Evolutionary conservation across 2,888 invertebrate genomes (phyloP).

Genomic region (Helleia helle): DNA sequence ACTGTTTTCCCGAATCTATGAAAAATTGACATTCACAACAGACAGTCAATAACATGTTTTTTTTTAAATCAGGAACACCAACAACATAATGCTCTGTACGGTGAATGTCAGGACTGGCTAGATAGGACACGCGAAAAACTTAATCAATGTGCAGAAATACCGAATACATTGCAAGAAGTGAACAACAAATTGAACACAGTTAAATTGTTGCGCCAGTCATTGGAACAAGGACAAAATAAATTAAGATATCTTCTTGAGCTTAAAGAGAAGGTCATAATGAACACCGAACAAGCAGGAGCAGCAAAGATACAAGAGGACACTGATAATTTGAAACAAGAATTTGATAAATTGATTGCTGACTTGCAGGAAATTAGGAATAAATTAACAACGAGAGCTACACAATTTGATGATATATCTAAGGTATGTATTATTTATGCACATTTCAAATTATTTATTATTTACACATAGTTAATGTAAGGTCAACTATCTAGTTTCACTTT

Average conservation of each 20-base stretch:
- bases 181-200: slow-evolving; percentile 89
- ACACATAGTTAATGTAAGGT: too few relatives aligned
- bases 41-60: neutral
- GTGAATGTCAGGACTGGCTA: slow-evolving; percentile 95
- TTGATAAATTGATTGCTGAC: slow-evolving; percentile 88
- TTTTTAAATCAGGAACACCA: slow-evolving; percentile 84
- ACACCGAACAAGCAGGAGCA: slow-evolving; percentile 91
- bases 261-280: slow-evolving; percentile 94
- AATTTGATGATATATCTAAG: slow-evolving; percentile 91
- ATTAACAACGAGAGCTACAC: slow-evolving; percentile 81
- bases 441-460: neutral
- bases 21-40: neutral
- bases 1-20: too few relatives aligned
- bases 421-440: slow-evolving; percentile 30
- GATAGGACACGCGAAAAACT: slow-evolving; percentile 91
- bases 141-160: slow-evolving; percentile 84
- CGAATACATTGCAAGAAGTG: slow-evolving; percentile 87
- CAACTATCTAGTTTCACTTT: too few relatives aligned
- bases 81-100: slow-evolving; percentile 92
- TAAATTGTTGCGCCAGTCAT: slow-evolving; percentile 89
- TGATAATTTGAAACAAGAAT: slow-evolving; percentile 89
- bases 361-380: slow-evolving; percentile 85
- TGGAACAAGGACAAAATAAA: slow-evolving; percentile 90
- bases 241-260: slow-evolving; percentile 85
- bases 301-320: slow-evolving; percentile 94